These are phyloP conservation scores for Drosophila neotestacea DNA, from an alignment of 2,888 invertebrate species.

Conservation along the genomic window DNA sequence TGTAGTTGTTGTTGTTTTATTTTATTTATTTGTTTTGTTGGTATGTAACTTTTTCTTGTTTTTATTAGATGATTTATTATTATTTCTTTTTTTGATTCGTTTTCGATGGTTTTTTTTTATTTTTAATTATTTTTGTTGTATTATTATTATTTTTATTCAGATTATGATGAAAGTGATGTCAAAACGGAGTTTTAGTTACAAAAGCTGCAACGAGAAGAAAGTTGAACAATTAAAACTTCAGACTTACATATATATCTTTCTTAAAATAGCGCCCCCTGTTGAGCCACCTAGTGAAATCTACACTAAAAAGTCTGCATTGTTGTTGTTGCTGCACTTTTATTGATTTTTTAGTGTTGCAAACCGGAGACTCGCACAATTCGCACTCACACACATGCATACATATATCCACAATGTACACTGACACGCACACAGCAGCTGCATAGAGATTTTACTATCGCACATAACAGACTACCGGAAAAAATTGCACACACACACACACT, in stretches of 20 bases:
- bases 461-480: conserved; percentile 70
- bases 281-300: conserved; percentile 67
- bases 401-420: conserved; percentile 9
- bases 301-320: conserved; percentile 52
- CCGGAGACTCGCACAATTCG: conserved; percentile 59
- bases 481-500: conserved; percentile 67
- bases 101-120: conserved; percentile 81
- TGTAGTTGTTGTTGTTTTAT: conserved; percentile 53
- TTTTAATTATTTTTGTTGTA: conserved; percentile 55
- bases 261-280: conserved; percentile 34
- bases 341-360: conserved; percentile 80
- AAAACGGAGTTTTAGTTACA: conserved; percentile 86
- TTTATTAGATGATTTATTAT: conserved; percentile 83
- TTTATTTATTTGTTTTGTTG: conserved; percentile 59
- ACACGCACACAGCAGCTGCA: conserved; percentile 56
- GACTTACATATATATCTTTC: conserved; percentile 9
- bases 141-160: conserved; percentile 82
- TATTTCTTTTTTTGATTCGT: conserved; percentile 81
- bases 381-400: conserved; percentile 26
- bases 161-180: conserved; percentile 86
- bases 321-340: conserved; percentile 73
- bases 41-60: conserved; percentile 55
- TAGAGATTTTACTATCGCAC: conserved; percentile 51
- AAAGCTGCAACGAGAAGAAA: conserved; percentile 82
- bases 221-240: conserved; percentile 47